Evolutionary conservation across 2,888 invertebrate genomes (phyloP), one percentile per base, ranked within the genome.

Genomic region (Pseudoips prasinana): DNA sequence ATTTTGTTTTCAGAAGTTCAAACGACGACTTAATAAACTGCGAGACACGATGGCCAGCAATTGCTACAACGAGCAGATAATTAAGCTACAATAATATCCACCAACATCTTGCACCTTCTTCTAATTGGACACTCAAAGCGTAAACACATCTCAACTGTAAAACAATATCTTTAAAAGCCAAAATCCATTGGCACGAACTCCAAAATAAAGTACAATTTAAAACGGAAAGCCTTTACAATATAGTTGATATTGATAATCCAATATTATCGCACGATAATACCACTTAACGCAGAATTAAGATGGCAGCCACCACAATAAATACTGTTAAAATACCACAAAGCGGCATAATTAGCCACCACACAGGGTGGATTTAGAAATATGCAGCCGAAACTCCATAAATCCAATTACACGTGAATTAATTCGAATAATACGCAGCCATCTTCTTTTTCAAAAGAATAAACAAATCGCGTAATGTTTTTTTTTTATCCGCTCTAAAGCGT

Each of bases 361-460:
- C 69, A 67, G 62, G 58, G 40, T 55, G 47, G 64, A 60, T 73
- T 73, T 59, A 69, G 63, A 67, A 70, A 71, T 69, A 72, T 60
- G 65, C 66, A 39, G 47, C 54, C 48, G 41, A 43, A 60, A 61
- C 57, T 55, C 70, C 64, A 79, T 83, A 84, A 82, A 83, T 82
- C 69, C 81, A 80, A 81, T 82, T 79, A 82, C 70, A 73, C 58
- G 60, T 70, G 73, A 82, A 80, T 81, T 78, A 81, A 79, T 76
- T 75, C 68, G 55, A 66, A 64, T 69, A 73, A 76, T 73, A 73
- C 67, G 51, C 27, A 26, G 45, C 45, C 26, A 47, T 44, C 26
- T 35, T 42, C 36, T 56, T 41, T 46, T 28, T 31, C 29, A 36
- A 8, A 20, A 43, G 51, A 55, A 58, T 44, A 55, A 55, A 58